Evolutionary conservation across 2,888 invertebrate species (phyloP).

Genomic region (Agriopis aurantiaria): DNA sequence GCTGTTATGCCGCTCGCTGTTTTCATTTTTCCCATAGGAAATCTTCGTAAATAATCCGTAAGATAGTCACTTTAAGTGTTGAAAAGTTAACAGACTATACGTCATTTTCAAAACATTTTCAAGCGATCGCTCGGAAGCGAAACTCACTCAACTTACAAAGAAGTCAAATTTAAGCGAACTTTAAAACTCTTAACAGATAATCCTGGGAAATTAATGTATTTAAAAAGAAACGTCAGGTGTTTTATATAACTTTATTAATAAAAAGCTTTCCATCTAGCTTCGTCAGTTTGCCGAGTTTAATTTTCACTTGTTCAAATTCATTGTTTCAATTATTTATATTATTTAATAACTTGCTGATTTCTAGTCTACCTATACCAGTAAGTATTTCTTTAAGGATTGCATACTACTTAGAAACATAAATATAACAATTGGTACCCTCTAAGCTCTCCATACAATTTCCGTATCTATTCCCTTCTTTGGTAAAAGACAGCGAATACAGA

Average conservation of each 20-base stretch:
- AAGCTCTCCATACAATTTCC: background rate
- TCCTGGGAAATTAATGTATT: background rate
- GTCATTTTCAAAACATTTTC: background rate
- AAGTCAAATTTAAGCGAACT: background rate
- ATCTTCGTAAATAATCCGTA: constrained; percentile 5
- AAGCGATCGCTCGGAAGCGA: background rate
- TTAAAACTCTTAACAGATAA: background rate
- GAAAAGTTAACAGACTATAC: background rate
- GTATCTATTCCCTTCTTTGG: constrained; percentile 59
- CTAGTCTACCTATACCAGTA: background rate
- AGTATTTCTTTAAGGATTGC: background rate
- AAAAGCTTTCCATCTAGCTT: background rate
- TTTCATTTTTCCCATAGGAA: constrained; percentile 22
- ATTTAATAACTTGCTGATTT: background rate
- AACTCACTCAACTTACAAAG: background rate
- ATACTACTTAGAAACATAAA: background rate
- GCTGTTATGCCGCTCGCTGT: constrained; percentile 13
- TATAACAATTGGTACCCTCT: background rate
- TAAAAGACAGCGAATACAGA: constrained; percentile 81
- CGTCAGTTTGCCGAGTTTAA: background rate
- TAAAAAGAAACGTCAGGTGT: constrained; percentile 16
- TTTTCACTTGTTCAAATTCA: background rate
- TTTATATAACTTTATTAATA: constrained; percentile 26
- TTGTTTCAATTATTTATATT: background rate
- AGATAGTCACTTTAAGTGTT: constrained; percentile 12